Conservation (phyloP, 2,888 invertebrate species). For the Apamea crenata region DNA sequence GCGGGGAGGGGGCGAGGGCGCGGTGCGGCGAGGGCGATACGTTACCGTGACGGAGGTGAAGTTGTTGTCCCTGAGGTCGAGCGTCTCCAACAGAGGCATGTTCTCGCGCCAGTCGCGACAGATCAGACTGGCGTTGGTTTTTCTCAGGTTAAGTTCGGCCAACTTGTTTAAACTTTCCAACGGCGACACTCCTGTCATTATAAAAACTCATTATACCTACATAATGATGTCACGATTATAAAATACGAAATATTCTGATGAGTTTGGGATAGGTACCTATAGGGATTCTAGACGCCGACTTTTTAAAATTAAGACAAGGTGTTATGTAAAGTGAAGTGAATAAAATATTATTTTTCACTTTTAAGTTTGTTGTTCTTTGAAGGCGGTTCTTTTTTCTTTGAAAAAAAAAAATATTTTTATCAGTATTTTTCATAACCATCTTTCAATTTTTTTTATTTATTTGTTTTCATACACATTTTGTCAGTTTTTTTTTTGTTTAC, state of each 20-base stretch:
- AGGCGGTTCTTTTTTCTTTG: no score
- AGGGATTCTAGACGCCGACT: no score
- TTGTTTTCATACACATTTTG: no score
- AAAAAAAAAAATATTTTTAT: no score
- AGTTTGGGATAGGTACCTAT: no score
- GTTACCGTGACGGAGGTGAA: slow-evolving; percentile 51
- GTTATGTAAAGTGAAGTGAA: no score
- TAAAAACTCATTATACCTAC: background rate
- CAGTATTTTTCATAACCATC: no score
- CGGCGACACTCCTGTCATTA: slow-evolving; percentile 48
- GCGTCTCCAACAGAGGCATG: slow-evolving; percentile 38
- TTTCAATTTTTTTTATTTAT: no score
- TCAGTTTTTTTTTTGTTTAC: no score
- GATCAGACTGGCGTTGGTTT: slow-evolving; percentile 39
- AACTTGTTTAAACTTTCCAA: slow-evolving; percentile 32
- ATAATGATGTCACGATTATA: background rate
- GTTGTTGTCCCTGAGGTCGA: slow-evolving; percentile 51
- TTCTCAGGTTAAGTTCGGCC: slow-evolving; percentile 23
- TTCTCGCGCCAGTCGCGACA: slow-evolving; percentile 57
- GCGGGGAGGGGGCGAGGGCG: background rate
- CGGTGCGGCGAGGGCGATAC: background rate
- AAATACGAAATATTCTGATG: background rate
- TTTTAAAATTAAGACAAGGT: no score
- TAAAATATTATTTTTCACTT: no score
- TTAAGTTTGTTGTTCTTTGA: no score